These are phyloP conservation scores for Gasteruption jaculator DNA, from an alignment of 2,888 invertebrate genomes.

Conservation along the genomic window DNA sequence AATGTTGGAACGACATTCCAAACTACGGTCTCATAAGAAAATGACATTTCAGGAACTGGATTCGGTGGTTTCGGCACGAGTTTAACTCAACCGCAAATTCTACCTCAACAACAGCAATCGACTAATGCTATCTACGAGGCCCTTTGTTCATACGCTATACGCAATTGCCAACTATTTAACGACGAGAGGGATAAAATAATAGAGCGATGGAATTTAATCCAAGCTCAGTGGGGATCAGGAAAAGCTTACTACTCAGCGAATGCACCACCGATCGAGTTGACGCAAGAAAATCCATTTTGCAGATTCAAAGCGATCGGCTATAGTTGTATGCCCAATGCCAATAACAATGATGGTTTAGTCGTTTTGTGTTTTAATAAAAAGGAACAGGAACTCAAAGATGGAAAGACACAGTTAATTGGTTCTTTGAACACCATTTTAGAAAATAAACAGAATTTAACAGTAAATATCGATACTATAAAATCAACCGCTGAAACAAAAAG, in stretches of 20 bases:
- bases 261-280: constrained; percentile 77
- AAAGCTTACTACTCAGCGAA: constrained; percentile 75
- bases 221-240: constrained; percentile 84
- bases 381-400: constrained; percentile 66
- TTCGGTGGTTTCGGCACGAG: constrained; percentile 39
- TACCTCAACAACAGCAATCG: constrained; percentile 56
- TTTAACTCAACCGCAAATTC: constrained; percentile 41
- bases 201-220: constrained; percentile 92
- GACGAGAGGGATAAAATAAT: constrained; percentile 93
- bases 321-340: constrained; percentile 78
- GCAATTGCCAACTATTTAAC: constrained; percentile 80
- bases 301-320: constrained; percentile 95
- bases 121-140: constrained; percentile 63
- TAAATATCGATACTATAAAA: constrained; percentile 74
- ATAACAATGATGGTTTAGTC: constrained; percentile 89
- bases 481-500: constrained; percentile 74
- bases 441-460: constrained; percentile 77
- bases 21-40: constrained; percentile 4
- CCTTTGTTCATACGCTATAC: constrained; percentile 69
- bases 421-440: constrained; percentile 71
- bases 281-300: constrained; percentile 85
- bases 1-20: too few relatives aligned
- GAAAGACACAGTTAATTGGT: constrained; percentile 53
- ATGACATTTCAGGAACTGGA: constrained; percentile 24
- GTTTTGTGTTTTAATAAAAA: constrained; percentile 80